Conservation (phyloP, 1,140 invertebrate genomes). For the Scylla paramamosain region DNA sequence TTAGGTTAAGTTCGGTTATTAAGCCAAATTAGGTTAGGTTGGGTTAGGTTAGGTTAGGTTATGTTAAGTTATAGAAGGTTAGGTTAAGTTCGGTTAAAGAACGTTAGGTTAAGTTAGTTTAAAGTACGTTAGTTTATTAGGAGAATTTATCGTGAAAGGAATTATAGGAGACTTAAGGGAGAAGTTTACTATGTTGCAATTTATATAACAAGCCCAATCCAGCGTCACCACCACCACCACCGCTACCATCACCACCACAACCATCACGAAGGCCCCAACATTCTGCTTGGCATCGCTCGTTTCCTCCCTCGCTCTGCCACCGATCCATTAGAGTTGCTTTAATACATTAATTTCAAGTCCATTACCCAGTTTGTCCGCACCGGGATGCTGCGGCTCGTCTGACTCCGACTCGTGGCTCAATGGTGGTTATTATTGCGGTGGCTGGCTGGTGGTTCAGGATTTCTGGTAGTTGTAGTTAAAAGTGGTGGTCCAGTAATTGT, state of each 20-base stretch:
- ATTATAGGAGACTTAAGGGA: too few relatives aligned
- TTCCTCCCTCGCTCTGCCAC: neutral
- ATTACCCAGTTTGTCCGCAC: slow-evolving; percentile 28
- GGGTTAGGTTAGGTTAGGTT: too few relatives aligned
- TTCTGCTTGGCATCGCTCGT: neutral
- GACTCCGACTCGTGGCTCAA: neutral
- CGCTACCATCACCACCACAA: neutral
- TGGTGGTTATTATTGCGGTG: neutral
- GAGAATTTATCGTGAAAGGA: too few relatives aligned
- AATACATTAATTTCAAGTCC: slow-evolving; percentile 55
- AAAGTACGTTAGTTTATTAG: too few relatives aligned
- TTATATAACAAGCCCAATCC: too few relatives aligned
- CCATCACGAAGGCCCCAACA: neutral
- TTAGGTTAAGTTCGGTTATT: too few relatives aligned
- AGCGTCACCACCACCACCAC: neutral
- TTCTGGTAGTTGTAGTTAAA: neutral
- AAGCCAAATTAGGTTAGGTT: too few relatives aligned
- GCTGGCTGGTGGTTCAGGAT: neutral
- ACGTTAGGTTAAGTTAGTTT: too few relatives aligned
- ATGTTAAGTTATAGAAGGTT: too few relatives aligned
- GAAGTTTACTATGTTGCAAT: too few relatives aligned
- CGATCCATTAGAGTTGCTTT: slow-evolving; percentile 15
- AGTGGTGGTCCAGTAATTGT: neutral
- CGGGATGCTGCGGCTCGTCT: neutral
- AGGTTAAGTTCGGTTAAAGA: too few relatives aligned